Conservation (phyloP, 2,113 vertebrate genomes). For the Xenus cinereus region DNA sequence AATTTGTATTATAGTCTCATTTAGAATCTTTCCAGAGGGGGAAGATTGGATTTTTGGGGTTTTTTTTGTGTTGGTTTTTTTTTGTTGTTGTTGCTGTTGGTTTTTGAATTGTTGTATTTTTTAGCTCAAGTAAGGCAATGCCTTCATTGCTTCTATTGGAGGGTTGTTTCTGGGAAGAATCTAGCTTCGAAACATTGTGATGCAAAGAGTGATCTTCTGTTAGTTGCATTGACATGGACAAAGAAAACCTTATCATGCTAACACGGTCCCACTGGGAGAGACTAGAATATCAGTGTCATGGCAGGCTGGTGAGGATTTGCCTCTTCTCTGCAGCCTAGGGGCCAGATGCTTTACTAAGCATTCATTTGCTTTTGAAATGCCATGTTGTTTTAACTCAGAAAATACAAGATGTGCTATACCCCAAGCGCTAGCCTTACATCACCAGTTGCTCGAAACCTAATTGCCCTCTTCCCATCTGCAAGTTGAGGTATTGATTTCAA, state of each 20-base stretch:
- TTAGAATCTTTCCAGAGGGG: not conserved
- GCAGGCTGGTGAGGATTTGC: not conserved
- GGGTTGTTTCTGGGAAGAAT: not conserved
- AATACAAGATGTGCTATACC: not conserved
- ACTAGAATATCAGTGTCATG: not conserved
- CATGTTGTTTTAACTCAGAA: not conserved
- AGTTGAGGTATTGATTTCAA: not conserved
- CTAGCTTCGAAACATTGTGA: not conserved
- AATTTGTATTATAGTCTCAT: not conserved
- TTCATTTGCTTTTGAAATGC: not conserved
- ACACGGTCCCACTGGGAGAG: not conserved
- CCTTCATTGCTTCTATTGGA: not conserved
- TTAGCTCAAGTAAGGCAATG: not conserved
- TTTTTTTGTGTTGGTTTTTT: too few species aligned
- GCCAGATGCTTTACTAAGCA: not conserved
- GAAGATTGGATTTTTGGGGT: fast-evolving
- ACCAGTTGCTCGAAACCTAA: not conserved
- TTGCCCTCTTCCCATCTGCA: not conserved
- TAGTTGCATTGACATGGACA: not conserved
- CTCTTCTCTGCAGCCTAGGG: not conserved
- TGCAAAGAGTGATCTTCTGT: not conserved
- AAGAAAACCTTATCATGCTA: not conserved
- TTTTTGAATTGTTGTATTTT: not conserved
- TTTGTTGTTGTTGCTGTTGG: not conserved
- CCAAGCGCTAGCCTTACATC: not conserved